A percentile compares a stretch with the other conserved stretches of the same genome.
These are phyloP conservation scores for Serrognathus titanus DNA, from an alignment of 2,888 invertebrate species.

Conservation along the genomic window DNA sequence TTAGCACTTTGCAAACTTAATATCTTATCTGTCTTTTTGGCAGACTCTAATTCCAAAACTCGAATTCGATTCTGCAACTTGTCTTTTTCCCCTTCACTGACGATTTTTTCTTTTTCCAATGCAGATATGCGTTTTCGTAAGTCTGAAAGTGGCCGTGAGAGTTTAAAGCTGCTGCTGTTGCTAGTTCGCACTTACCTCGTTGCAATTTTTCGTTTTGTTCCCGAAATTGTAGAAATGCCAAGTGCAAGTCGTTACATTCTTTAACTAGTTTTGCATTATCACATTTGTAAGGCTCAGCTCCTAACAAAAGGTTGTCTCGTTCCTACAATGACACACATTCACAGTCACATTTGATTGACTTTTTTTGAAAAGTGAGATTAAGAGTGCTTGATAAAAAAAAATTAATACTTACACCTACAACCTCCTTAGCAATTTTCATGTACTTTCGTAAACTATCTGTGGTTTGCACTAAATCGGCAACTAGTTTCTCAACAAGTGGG, in stretches of 20 bases:
- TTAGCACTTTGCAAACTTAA: conserved; percentile 10
- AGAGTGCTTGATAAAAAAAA: neutral
- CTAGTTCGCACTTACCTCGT: conserved; percentile 45
- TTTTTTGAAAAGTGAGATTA: conserved; percentile 3
- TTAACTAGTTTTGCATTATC: conserved; percentile 73
- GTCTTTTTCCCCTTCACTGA: conserved; percentile 50
- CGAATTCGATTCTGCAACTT: conserved; percentile 61
- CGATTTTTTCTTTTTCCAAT: conserved; percentile 58
- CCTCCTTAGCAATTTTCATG: conserved; percentile 70
- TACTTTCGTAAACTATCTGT: conserved; percentile 84
- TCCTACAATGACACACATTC: conserved; percentile 52
- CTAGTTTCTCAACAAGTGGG: conserved; percentile 74
- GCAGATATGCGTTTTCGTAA: conserved; percentile 51
- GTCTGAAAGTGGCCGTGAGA: conserved; percentile 42
- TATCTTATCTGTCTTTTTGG: conserved; percentile 20
- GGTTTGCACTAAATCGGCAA: conserved; percentile 81
- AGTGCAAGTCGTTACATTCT: conserved; percentile 72
- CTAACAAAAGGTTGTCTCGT: conserved; percentile 64
- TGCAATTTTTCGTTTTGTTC: conserved; percentile 62
- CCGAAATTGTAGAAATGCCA: conserved; percentile 61
- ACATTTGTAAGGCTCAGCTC: conserved; percentile 75
- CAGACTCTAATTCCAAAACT: conserved; percentile 50
- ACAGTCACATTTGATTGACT: conserved; percentile 5
- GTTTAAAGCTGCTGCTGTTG: neutral
- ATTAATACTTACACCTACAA: conserved; percentile 55